Percentiles rank a stretch among this genome's conserved stretches.
phyloP scores from a whole-genome alignment of 2,797 vertebrate genomes.

The Premnoplex brunnescens region DNA sequence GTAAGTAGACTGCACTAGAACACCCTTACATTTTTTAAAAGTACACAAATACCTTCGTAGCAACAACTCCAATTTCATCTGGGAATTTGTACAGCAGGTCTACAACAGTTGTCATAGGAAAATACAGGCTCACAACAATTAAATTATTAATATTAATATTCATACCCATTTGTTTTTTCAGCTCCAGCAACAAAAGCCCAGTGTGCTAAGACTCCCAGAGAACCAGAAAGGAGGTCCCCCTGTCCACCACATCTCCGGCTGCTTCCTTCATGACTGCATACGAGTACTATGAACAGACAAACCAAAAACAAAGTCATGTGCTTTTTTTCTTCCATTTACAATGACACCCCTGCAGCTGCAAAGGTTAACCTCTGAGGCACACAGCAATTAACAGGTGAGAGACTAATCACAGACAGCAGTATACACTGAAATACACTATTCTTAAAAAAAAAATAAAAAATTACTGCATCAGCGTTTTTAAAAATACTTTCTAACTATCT shows the following conservation, averaged over 20 bases:
- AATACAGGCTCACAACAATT: not conserved
- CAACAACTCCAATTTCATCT: not conserved
- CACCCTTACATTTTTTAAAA: not conserved
- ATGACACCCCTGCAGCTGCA: not conserved
- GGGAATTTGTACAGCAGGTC: not conserved
- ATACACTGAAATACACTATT: not conserved
- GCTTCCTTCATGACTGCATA: conserved; percentile 89
- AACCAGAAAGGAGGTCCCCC: conserved; percentile 93
- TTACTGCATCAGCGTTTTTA: not conserved
- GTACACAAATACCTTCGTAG: not conserved
- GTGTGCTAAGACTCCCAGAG: conserved; percentile 89
- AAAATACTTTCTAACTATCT: not conserved
- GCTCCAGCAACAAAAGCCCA: conserved; percentile 88
- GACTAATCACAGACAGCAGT: not conserved
- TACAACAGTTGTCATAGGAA: not conserved
- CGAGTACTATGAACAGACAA: conserved; percentile 80
- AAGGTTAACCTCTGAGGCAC: not conserved
- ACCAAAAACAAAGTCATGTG: not conserved
- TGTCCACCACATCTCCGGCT: conserved; percentile 94
- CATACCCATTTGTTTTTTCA: conserved; percentile 84
- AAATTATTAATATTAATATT: not conserved
- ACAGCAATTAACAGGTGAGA: not conserved
- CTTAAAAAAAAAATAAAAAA: not conserved
- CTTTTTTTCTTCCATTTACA: not conserved
- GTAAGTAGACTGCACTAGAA: not conserved